Conservation (phyloP, 1,140 invertebrate species). For the Aphis gossypii region DNA sequence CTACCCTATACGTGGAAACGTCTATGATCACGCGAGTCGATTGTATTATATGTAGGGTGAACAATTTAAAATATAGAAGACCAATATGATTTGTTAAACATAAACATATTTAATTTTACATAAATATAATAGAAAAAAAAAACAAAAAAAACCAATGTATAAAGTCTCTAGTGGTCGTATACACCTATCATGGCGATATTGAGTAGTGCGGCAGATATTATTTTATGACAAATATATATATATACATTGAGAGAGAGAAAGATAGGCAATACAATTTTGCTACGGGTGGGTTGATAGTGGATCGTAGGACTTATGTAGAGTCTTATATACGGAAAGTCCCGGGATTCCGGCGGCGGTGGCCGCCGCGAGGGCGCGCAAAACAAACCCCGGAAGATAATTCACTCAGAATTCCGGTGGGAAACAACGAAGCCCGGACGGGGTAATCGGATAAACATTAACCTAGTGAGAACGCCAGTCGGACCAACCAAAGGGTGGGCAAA, state of each 20-base stretch:
- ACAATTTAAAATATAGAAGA: not conserved
- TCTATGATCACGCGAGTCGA: not conserved
- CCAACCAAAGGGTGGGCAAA: too few relatives aligned
- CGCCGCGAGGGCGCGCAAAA: conserved; percentile 15
- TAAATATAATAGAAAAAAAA: too few relatives aligned
- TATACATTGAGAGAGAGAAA: not conserved
- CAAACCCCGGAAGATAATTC: conserved; percentile 57
- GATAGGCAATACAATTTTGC: not conserved
- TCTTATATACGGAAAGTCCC: conserved; percentile 19
- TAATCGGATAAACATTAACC: conserved; percentile 58
- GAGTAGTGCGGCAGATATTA: not conserved
- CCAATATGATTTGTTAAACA: not conserved
- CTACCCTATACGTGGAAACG: too few relatives aligned
- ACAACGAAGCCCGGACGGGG: conserved; percentile 52
- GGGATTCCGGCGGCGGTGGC: not conserved
- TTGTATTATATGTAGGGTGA: not conserved
- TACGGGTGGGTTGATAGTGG: not conserved
- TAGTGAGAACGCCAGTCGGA: conserved; percentile 24
- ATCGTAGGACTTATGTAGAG: conserved; percentile 36
- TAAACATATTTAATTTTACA: not conserved
- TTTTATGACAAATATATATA: not conserved
- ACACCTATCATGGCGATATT: not conserved
- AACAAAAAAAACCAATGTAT: not conserved
- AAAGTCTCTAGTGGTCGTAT: not conserved
- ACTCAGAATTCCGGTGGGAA: conserved; percentile 57